These are phyloP conservation scores for Romanogobio albipinnatus DNA, from an alignment of 2,113 vertebrate genomes.

Conservation along the genomic window DNA sequence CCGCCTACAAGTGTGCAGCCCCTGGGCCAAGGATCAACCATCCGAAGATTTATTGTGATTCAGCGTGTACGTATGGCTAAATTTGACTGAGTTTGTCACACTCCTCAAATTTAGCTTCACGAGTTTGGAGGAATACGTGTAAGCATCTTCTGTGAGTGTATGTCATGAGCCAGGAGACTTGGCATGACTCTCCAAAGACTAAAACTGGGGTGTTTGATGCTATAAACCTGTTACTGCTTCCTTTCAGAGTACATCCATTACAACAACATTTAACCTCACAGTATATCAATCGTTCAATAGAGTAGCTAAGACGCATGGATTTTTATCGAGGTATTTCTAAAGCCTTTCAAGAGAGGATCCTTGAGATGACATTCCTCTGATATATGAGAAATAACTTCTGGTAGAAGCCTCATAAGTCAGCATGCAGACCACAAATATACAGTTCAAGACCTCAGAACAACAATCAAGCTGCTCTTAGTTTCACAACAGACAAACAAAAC, in stretches of 20 bases:
- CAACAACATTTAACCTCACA: constrained; percentile 30
- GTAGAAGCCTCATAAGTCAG: constrained; percentile 43
- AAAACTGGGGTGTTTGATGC: constrained; percentile 4
- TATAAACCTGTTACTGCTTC: constrained; percentile 41
- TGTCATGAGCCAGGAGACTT: constrained; percentile 9
- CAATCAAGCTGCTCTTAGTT: constrained; percentile 1
- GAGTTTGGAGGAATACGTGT: not conserved
- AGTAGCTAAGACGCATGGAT: not conserved
- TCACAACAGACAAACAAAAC: constrained; percentile 4
- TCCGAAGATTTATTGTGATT: not conserved
- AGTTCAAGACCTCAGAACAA: constrained; percentile 20
- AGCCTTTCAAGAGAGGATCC: constrained; percentile 34
- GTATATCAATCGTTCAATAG: constrained; percentile 36
- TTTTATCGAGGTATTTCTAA: constrained; percentile 37
- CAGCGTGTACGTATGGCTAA: too few species aligned
- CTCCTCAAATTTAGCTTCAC: constrained; percentile 11
- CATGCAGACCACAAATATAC: constrained; percentile 12
- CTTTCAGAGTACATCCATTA: constrained; percentile 21
- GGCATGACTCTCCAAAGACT: not conserved
- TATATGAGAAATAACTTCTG: constrained; percentile 56
- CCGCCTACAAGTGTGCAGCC: constrained; percentile 23
- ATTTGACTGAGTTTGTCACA: not conserved
- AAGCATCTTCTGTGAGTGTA: not conserved
- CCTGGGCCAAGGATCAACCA: constrained; percentile 49
- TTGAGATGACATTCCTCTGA: constrained; percentile 55